These are phyloP conservation scores for Cerastoderma edule DNA, from an alignment of 2,888 invertebrate genomes.

Conservation along the genomic window DNA sequence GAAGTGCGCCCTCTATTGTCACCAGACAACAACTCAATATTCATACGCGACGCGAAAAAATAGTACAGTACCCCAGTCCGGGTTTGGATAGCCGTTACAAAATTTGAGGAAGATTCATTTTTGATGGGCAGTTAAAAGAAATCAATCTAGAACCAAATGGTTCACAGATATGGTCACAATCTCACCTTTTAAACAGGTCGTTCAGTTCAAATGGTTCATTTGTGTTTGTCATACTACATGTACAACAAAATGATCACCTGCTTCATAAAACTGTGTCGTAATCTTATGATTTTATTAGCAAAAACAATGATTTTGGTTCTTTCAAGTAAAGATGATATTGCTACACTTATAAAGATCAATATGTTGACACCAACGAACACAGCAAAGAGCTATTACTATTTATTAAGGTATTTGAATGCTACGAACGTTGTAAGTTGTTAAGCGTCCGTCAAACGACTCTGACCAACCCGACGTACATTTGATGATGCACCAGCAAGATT, in stretches of 20 bases:
- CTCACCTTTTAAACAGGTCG: not conserved
- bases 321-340: not conserved
- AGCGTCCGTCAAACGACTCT: not conserved
- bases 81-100: not conserved
- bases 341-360: not conserved
- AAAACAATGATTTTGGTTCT: not conserved
- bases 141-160: not conserved
- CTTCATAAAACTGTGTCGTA: too few relatives aligned
- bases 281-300: too few relatives aligned
- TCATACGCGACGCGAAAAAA: not conserved
- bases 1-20: conserved; percentile 25
- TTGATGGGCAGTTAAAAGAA: not conserved
- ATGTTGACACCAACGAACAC: too few relatives aligned
- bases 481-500: not conserved
- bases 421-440: not conserved
- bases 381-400: not conserved
- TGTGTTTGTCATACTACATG: not conserved
- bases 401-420: not conserved
- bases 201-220: not conserved
- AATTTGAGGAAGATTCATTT: not conserved
- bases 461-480: not conserved
- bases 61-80: not conserved
- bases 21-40: conserved; percentile 8
- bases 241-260: too few relatives aligned
- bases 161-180: not conserved